Evolutionary conservation across 2,888 invertebrate genomes (phyloP), one percentile per base, ranked within the genome.

Genomic region (Zootermopsis nevadensis): DNA sequence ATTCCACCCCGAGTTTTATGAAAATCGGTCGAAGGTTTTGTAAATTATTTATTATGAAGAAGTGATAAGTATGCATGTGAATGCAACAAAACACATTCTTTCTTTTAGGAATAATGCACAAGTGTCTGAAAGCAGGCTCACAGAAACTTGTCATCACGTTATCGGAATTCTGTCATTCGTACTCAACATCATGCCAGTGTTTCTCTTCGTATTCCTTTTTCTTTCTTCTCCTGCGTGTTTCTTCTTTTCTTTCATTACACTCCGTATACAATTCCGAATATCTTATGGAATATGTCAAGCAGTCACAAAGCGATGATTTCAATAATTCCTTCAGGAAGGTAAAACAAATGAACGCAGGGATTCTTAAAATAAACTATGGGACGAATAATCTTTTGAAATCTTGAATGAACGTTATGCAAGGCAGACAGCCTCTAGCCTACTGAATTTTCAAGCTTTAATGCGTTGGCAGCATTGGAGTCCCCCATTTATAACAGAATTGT

Each of bases 401-500:
- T 60, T 2, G 8, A 53, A 60, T 2, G 1, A n/a, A 6, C n/a
- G 60, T 60, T 60, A 60, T 7, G 7, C 0, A 60, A 60, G n/a
- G 27, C 6, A 2, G 19, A 19, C 48, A 15, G 0, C 12, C 48
- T 48, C 19, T 48, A 19, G 12, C 27, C 27, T 60, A 1, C 60
- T 27, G 60, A 60, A 60, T 60, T 27, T 60, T 60, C 60, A 48
- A 3, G 19, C 48, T 48, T 48, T 19, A 48, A 48, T 48, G 48
- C 48, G 15, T 48, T 48, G 48, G 15, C 48, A 3, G 19, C 19
- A 19, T 12, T 19, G 19, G 15, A 3, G 12, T 48, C 19, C 27
- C 60, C 76, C 76, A 42, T 76, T 42, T 30, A 38, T 76, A 76
- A 42, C 19, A 48, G 27, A 76, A 76, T 42, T 76, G 79, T 35